Conservation (phyloP, 2,113 vertebrate genomes). For the Telmatochromis sp. region DNA sequence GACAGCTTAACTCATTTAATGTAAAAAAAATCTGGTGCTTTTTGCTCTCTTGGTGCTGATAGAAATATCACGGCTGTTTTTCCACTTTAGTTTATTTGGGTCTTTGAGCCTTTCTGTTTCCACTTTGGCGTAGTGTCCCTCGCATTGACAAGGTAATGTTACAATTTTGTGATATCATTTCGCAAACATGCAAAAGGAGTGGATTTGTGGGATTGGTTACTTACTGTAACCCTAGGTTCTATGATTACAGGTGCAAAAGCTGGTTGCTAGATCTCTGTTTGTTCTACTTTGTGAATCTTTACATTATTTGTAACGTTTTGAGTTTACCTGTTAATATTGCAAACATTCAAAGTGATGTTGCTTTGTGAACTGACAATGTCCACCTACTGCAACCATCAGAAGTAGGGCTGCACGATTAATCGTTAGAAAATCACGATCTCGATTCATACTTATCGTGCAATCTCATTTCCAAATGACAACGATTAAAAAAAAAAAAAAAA, state of each 20-base stretch:
- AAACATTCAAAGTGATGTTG: neutral
- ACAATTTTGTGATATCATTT: neutral
- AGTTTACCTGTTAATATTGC: neutral
- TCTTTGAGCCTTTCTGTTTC: neutral
- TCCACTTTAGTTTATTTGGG: neutral
- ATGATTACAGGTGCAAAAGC: neutral
- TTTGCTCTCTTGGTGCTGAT: neutral
- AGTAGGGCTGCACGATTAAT: neutral
- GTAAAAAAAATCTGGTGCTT: neutral
- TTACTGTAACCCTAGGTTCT: neutral
- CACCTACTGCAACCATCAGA: neutral
- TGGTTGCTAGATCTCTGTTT: neutral
- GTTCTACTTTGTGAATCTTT: accelerated
- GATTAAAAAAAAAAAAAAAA: no score
- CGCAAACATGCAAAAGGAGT: accelerated
- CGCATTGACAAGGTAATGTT: neutral
- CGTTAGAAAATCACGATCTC: no score
- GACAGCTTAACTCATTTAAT: neutral
- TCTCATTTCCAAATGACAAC: no score
- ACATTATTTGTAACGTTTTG: neutral
- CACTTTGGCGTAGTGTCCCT: neutral
- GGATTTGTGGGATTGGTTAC: neutral
- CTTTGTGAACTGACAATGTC: neutral
- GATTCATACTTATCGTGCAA: no score
- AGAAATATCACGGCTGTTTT: neutral